Percentiles rank a stretch among this genome's conserved stretches.
phyloP scores from a whole-genome alignment of 2,888 invertebrate species.

The Pyrocoelia pectoralis region DNA sequence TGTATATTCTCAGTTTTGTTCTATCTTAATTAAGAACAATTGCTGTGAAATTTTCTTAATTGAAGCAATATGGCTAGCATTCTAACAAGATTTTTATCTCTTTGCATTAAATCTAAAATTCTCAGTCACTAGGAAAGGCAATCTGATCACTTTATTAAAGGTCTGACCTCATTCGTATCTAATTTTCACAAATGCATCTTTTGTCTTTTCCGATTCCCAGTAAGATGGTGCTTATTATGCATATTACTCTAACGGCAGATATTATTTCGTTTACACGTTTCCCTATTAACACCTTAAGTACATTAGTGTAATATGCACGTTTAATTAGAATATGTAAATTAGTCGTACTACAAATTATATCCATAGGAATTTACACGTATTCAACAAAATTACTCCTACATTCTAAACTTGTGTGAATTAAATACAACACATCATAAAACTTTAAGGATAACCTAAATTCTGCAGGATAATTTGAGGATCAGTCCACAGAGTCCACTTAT shows the following conservation, averaged over 20 bases:
- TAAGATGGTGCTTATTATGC: neutral
- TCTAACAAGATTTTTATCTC: conserved; percentile 9
- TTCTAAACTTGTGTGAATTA: too few relatives aligned
- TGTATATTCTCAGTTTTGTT: conserved; percentile 28
- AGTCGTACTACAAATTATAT: too few relatives aligned
- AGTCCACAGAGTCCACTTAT: too few relatives aligned
- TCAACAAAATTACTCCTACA: too few relatives aligned
- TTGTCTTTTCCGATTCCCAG: neutral
- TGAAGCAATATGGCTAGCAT: conserved; percentile 4
- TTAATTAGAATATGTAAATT: neutral
- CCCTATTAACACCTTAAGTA: neutral
- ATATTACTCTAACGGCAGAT: neutral
- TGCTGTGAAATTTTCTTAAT: conserved; percentile 29
- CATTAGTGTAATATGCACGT: neutral
- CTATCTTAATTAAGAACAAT: conserved; percentile 48
- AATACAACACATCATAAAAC: too few relatives aligned
- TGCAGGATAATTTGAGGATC: too few relatives aligned
- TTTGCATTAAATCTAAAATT: conserved; percentile 11
- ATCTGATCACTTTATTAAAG: neutral
- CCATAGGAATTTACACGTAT: too few relatives aligned
- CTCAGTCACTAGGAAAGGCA: neutral
- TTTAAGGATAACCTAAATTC: too few relatives aligned
- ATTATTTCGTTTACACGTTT: conserved; percentile 1
- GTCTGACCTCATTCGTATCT: neutral
- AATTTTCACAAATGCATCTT: neutral